Base-by-base conservation (phyloP, 2,113 vertebrate species). In the Suricata suricatta region DNA sequence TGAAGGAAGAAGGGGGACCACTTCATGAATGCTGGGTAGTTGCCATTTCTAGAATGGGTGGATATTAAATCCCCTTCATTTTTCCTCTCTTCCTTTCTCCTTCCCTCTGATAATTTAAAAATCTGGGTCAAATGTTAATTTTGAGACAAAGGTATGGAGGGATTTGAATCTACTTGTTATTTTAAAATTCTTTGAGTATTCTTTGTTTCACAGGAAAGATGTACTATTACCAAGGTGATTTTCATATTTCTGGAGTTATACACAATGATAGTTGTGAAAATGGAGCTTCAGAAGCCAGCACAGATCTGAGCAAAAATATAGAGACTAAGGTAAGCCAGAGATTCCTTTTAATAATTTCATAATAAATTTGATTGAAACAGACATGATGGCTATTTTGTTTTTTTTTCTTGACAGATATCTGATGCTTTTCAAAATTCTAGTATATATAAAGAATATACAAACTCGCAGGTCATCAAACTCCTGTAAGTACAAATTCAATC, bases 401-500 rank as follows among this genome's bases (percentile, higher is more conserved):
- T 72, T 86, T 71, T 91, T 41, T 95, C 14, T 93, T 74, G 33
- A 74, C 89, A 96, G 95, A 96, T 97, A 35, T 79, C 12, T 8
- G 17, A 90, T 35, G n/a, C 21, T 74, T 96, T 97, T 98, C 41
- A 96, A 80, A 96, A 96, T 93, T 97, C 96, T 90, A 85, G 50
- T 16, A 54, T 96, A 88, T 91, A 81, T 50, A 96, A 89, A 87
- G 64, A 96, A n/a, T 97, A 96, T 96, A 52, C 95, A 35, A 71
- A 76, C 11, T 97, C 92, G 64, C 71, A 96, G 44, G 82, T 96
- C 86, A 96, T 97, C 50, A 69, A 64, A 85, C 27, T 96, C 83
- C 31, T 93, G 82, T 96, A 88, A 97, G 97, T 96, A 66, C 47
- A 91, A 76, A 76, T 84, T 88, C 5, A 84, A 88, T 91, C 7